Base-by-base conservation (phyloP, 1,140 invertebrate genomes). In the Dendrolimus kikuchii region DNA sequence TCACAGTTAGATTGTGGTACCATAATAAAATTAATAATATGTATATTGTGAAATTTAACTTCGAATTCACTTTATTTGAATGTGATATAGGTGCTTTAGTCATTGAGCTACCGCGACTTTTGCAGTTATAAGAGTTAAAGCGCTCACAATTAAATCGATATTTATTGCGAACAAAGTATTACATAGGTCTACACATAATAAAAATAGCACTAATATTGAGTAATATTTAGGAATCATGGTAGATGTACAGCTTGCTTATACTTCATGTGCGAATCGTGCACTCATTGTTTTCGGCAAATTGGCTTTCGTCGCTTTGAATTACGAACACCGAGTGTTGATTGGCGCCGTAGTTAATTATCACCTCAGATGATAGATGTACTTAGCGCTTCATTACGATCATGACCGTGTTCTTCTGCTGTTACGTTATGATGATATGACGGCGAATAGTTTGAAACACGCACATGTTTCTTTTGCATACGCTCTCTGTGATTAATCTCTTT, bases 371-470 rank as follows among this genome's bases (percentile, higher is more conserved):
- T 78, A 53, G 61, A 72, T 75, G 69, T 73, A 64, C 41, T 78
- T 83, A 83, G 73, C 71, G 74, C 72, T 77, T 81, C 64, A 77
- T 80, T 74, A 74, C 62, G 56, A 70, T 47, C 57, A 62, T 58
- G 23, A 23, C 23, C 38, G 49, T 73, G 70, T 71, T 57, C 69
- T 69, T 69, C 67, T 62, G 42, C 23, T 75, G 61, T 77, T 69
- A 70, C 58, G 3, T 23, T 23, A 54, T 66, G 60, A 64, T 66
- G 62, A 69, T 78, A 72, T 62, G 61, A 57, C 59, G 59, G 60
- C 51, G 52, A 49, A 49, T 62, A 59, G 46, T 49, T 48, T 48
- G 48, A 45, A 65, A 60, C 49, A 62, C 54, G 59, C 46, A 69
- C 62, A 55, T 51, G 60, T 70, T 68, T 59, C 63, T 64, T 59